Conservation (phyloP, 2,113 vertebrate genomes). For the Mirza zaza region DNA sequence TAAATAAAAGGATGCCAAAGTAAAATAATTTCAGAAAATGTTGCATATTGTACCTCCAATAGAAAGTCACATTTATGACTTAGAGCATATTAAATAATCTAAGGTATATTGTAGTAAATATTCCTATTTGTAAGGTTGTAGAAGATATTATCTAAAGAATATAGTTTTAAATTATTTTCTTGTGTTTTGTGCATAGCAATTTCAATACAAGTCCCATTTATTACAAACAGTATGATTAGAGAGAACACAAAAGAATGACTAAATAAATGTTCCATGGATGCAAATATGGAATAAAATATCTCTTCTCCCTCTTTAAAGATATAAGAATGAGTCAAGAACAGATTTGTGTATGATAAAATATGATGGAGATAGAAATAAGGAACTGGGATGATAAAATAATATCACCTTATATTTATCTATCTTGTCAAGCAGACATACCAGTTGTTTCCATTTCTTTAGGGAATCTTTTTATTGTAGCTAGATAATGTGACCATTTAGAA, state of each 20-base stretch:
- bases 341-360: not conserved
- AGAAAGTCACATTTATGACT: not conserved
- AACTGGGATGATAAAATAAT: not conserved
- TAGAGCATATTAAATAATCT: not conserved
- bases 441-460: not conserved
- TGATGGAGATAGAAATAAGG: not conserved
- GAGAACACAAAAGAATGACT: not conserved
- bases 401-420: not conserved
- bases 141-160: not conserved
- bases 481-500: not conserved
- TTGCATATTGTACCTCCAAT: fast-evolving
- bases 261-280: not conserved
- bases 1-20: not conserved
- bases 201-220: not conserved
- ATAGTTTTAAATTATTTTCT: not conserved
- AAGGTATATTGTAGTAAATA: not conserved
- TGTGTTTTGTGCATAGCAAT: not conserved
- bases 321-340: not conserved
- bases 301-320: not conserved
- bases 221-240: not conserved
- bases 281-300: not conserved
- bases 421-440: not conserved
- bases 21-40: slow-evolving; percentile 4
- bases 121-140: not conserved
- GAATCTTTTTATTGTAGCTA: not conserved